Percentiles rank a stretch among this genome's conserved stretches.
These are phyloP conservation scores for Zapornia atra DNA, from an alignment of 2,113 vertebrate species.

Conservation along the genomic window DNA sequence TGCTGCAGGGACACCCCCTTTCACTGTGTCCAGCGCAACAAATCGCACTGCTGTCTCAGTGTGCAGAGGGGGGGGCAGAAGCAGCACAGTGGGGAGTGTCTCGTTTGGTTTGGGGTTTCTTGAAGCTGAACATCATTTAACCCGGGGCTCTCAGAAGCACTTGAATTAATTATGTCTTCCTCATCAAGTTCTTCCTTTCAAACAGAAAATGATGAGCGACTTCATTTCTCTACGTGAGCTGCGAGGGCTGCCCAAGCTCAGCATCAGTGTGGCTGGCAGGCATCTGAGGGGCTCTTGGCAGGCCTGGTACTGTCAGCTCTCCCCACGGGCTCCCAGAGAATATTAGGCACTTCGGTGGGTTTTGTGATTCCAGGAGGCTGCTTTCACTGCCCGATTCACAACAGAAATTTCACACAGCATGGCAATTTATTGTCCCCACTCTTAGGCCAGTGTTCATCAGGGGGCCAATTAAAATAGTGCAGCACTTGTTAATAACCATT, in stretches of 20 bases:
- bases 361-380: neutral
- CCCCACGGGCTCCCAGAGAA: neutral
- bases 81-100: too few relatives aligned
- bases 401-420: neutral
- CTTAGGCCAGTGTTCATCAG: neutral
- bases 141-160: neutral
- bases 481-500: constrained; percentile 20
- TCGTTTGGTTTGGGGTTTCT: neutral
- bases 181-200: neutral
- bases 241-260: neutral
- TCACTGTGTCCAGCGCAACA: too few relatives aligned
- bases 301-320: neutral
- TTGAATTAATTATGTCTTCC: neutral
- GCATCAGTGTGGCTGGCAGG: neutral
- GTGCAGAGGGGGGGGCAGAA: too few relatives aligned
- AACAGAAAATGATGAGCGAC: neutral
- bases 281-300: neutral
- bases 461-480: constrained; percentile 47
- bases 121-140: neutral
- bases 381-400: neutral
- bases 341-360: too few relatives aligned
- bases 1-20: too few relatives aligned
- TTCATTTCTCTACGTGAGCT: neutral
- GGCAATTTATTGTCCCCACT: neutral
- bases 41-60: too few relatives aligned